Evolutionary conservation across 1,140 invertebrate genomes (phyloP).

Genomic region (Scaptomyza montana): DNA sequence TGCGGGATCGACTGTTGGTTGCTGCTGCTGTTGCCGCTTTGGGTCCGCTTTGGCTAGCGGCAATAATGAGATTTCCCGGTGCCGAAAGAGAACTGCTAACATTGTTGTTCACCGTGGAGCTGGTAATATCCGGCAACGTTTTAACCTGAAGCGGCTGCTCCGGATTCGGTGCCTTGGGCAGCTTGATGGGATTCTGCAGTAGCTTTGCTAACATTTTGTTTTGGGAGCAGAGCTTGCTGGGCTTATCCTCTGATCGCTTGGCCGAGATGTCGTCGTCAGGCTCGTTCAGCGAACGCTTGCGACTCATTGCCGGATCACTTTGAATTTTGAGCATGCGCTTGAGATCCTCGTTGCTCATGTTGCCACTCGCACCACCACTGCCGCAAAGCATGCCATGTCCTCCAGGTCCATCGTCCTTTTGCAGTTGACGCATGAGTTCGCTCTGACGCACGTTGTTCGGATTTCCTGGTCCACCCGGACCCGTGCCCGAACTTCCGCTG

Average conservation of each 20-base stretch:
- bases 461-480: constrained; percentile 23
- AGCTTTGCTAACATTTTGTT: constrained; percentile 94
- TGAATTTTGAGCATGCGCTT: constrained; percentile 85
- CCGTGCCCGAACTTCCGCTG: constrained; percentile 67
- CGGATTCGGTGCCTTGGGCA: constrained; percentile 86
- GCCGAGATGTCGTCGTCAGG: constrained; percentile 86
- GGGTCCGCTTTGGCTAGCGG: constrained; percentile 58
- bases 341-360: constrained; percentile 82
- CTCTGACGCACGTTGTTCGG: constrained; percentile 86
- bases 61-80: constrained; percentile 69
- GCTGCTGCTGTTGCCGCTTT: constrained; percentile 62
- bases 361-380: constrained; percentile 20
- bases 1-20: constrained; percentile 53
- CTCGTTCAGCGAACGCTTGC: constrained; percentile 89
- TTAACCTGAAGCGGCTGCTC: constrained; percentile 86
- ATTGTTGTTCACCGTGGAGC: constrained; percentile 65
- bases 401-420: constrained; percentile 86
- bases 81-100: constrained; percentile 63
- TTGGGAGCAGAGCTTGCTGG: constrained; percentile 90
- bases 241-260: constrained; percentile 85
- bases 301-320: constrained; percentile 84
- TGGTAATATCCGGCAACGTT: constrained; percentile 87
- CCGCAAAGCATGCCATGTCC: constrained; percentile 88
- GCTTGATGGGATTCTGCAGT: constrained; percentile 90
- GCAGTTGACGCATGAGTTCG: constrained; percentile 91